A percentile compares a stretch with the other conserved stretches of the same genome.
phyloP scores from a whole-genome alignment of 2,113 vertebrate species.

The Tachycineta bicolor region DNA sequence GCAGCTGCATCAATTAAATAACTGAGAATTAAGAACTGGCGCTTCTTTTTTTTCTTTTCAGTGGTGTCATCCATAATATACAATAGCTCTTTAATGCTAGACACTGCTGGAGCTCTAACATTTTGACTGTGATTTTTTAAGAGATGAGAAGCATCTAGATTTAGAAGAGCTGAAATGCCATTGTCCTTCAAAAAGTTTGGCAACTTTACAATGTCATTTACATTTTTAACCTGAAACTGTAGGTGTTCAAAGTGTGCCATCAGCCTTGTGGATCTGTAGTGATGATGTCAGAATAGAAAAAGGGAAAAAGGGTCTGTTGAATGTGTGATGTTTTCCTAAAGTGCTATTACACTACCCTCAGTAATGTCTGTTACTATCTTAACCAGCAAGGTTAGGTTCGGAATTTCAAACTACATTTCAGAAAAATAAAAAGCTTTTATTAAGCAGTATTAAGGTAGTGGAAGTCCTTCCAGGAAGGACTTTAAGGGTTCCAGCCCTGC shows the following conservation, averaged over 20 bases:
- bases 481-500: neutral
- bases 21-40: neutral
- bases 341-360: neutral
- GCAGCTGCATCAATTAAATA: neutral
- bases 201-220: neutral
- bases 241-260: neutral
- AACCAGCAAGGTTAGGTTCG: neutral
- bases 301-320: rapidly evolving
- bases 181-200: neutral
- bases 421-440: neutral
- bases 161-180: neutral
- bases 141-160: neutral
- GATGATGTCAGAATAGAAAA: neutral
- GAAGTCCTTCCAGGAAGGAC: neutral
- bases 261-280: neutral
- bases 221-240: neutral
- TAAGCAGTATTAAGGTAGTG: neutral
- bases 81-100: neutral
- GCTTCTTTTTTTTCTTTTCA: neutral
- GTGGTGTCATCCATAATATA: neutral
- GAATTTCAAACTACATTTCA: neutral
- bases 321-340: neutral
- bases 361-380: neutral
- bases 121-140: neutral
- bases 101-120: neutral